Conservation (phyloP, 2,113 vertebrate species). For the Electrona antarctica region DNA sequence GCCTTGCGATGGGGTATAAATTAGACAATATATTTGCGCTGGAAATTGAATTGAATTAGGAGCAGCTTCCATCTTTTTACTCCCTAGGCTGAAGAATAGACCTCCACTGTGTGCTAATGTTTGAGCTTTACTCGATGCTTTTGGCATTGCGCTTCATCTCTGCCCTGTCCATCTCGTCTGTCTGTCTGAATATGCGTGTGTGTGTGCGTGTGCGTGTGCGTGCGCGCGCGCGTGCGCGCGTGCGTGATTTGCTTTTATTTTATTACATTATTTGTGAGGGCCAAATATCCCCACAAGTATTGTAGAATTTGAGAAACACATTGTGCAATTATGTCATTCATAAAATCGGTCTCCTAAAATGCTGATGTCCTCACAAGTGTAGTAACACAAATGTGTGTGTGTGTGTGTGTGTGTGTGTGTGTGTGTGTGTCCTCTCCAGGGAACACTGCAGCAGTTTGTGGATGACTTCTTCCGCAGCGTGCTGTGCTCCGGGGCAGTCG, state of each 20-base stretch:
- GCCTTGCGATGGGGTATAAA: too few species aligned
- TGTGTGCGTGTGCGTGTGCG: background rate
- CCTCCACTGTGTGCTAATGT: conserved; percentile 6
- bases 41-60: too few species aligned
- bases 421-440: conserved; percentile 76
- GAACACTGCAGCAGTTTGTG: conserved; percentile 97
- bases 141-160: conserved; percentile 8
- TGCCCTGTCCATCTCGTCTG: conserved; percentile 38
- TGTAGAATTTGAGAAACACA: too few species aligned
- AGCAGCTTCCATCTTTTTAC: background rate
- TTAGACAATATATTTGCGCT: background rate
- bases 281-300: too few species aligned
- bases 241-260: too few species aligned
- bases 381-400: background rate
- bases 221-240: background rate
- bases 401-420: conserved; percentile 14
- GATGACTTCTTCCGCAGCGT: conserved; percentile 97
- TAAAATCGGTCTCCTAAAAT: too few species aligned
- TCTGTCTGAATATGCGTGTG: background rate
- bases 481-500: conserved; percentile 87
- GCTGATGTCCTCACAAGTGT: too few species aligned
- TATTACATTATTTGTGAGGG: too few species aligned
- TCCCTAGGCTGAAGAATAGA: background rate
- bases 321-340: too few species aligned
- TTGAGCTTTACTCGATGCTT: conserved; percentile 18